A percentile compares a stretch with the other conserved stretches of the same genome.
Evolutionary conservation across 2,888 invertebrate species (phyloP).

Genomic region (Shargacucullia verbasci): DNA sequence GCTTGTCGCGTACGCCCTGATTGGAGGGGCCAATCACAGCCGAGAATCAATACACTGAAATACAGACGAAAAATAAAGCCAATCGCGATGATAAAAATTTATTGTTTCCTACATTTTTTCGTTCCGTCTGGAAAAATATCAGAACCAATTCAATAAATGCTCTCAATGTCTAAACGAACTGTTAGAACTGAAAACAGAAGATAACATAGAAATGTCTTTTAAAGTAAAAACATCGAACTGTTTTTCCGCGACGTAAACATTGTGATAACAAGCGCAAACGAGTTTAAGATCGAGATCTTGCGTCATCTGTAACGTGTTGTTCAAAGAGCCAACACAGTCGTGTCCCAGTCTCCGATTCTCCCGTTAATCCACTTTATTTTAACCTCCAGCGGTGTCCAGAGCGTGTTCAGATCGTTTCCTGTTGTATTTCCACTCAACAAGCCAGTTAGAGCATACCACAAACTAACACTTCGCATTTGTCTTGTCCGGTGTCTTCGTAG

Average conservation of each 20-base stretch:
- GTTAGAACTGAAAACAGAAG: slow-evolving; percentile 4
- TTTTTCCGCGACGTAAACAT: slow-evolving; percentile 35
- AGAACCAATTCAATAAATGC: slow-evolving; percentile 1
- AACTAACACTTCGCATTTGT: slow-evolving; percentile 74
- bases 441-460: slow-evolving; percentile 62
- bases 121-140: not conserved
- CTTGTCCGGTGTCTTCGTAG: slow-evolving; percentile 76
- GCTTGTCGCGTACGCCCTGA: slow-evolving; percentile 64
- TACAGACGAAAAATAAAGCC: slow-evolving; percentile 8
- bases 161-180: slow-evolving; percentile 4
- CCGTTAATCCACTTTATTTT: slow-evolving; percentile 65
- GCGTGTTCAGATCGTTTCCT: slow-evolving; percentile 63
- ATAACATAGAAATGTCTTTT: slow-evolving; percentile 6
- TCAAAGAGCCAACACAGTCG: slow-evolving; percentile 56
- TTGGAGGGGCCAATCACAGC: slow-evolving; percentile 62
- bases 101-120: not conserved
- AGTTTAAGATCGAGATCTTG: slow-evolving; percentile 51
- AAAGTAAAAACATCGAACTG: slow-evolving; percentile 9
- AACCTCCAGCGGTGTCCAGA: slow-evolving; percentile 52
- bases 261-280: slow-evolving; percentile 27
- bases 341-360: slow-evolving; percentile 51
- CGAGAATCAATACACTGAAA: slow-evolving; percentile 57
- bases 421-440: slow-evolving; percentile 67
- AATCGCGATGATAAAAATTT: not conserved
- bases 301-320: slow-evolving; percentile 49